Evolutionary conservation across 2,797 vertebrate genomes (phyloP), one percentile per base, ranked within the genome.

Genomic region (Esox lucius): DNA sequence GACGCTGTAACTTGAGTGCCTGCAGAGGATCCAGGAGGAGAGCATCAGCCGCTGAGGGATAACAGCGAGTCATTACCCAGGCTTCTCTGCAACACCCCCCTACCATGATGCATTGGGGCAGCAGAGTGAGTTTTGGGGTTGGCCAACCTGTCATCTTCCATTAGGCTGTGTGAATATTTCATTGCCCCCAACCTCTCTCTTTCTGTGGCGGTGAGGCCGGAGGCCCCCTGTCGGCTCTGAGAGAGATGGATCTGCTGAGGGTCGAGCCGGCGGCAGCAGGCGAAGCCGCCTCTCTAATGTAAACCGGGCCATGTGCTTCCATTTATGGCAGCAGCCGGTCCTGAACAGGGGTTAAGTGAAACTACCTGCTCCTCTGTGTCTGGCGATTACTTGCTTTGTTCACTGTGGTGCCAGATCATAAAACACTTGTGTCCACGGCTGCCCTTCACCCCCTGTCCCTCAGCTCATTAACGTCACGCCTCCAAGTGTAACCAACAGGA

Each of bases 341-440:
- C 87, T 51, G 83, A 83, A 84, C 90, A 90, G 90, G 86, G 91
- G 91, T 91, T 91, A 93, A 92, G 90, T 92, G 90, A 92, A 91
- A 91, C 89, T 93, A 92, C 91, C 93, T 93, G 91, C 88, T 91
- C 86, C 84, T 88, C 88, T 85, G 91, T 90, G 92, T 90, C 90
- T 87, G 89, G 80, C 76, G 88, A 92, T 92, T 93, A 91, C 90
- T 92, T 91, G 87, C 91, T 91, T 92, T 91, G 91, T 92, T 88
- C 85, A 42, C 78, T 46, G 86, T 67, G 31, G 88, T 86, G 89
- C 87, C 87, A 88, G 87, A 91, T 92, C 91, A 92, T 91, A 91
- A 93, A 93, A 92, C 91, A 92, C 90, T 90, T 84, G 86, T 12
- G 80, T 89, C 83, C 85, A 85, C 84, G 86, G 86, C 87, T 82